These are phyloP conservation scores for Hassar affinis DNA, from an alignment of 2,113 vertebrate species.

Conservation along the genomic window DNA sequence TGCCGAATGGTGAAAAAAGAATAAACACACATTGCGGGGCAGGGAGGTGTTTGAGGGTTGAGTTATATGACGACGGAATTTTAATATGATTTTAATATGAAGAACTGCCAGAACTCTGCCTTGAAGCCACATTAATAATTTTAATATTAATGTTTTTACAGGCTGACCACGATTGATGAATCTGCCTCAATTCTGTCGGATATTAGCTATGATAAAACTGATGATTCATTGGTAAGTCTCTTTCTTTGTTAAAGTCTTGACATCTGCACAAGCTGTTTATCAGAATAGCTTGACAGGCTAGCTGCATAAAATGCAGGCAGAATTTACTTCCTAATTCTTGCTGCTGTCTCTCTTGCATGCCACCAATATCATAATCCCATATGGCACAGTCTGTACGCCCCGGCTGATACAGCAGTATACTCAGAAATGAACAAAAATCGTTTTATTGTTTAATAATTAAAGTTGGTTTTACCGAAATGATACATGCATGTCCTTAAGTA, in stretches of 20 bases:
- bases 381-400: neutral
- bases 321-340: neutral
- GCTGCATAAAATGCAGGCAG: neutral
- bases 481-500: neutral
- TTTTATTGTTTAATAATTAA: no score
- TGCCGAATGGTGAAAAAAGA: no score
- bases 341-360: neutral
- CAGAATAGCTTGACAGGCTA: no score
- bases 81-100: neutral
- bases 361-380: neutral
- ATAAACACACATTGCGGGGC: no score
- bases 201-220: constrained; percentile 98
- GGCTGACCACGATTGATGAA: constrained; percentile 93
- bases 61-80: no score
- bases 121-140: neutral
- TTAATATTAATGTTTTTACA: constrained; percentile 54
- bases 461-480: neutral
- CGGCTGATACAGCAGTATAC: neutral
- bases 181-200: constrained; percentile 94
- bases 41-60: no score
- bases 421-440: neutral
- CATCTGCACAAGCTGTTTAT: no score
- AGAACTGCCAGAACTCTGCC: neutral
- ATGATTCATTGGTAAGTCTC: constrained; percentile 88
- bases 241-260: neutral